A percentile compares a stretch with the other conserved stretches of the same genome.
Evolutionary conservation across 2,888 invertebrate species (phyloP).

Genomic region (Buathra laborator): DNA sequence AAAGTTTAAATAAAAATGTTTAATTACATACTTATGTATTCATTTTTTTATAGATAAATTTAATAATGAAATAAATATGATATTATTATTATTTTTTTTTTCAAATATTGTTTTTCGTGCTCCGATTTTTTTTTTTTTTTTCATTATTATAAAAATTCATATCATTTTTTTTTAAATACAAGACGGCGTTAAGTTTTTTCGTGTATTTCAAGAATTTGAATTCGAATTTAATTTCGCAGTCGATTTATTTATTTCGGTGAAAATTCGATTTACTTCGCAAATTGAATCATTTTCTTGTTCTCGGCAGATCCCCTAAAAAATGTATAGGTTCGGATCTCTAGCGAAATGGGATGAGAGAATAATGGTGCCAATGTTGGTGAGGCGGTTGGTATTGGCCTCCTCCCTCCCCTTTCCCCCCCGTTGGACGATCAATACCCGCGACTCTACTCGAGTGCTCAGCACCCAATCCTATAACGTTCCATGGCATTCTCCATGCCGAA

Average conservation of each 20-base stretch:
- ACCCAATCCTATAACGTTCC: constrained; percentile 21
- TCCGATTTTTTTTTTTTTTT: too few species aligned
- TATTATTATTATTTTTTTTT: too few species aligned
- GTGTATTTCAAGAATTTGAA: too few species aligned
- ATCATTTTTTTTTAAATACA: too few species aligned
- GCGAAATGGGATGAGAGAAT: constrained; percentile 23
- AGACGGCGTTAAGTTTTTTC: too few species aligned
- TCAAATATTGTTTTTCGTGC: too few species aligned
- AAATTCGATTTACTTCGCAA: background rate
- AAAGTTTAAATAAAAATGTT: too few species aligned
- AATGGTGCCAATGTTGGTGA: constrained; percentile 29
- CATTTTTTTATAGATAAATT: too few species aligned
- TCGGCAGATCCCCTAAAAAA: background rate
- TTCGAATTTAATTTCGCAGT: too few species aligned
- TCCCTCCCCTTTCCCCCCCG: background rate
- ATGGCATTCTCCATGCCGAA: constrained; percentile 12
- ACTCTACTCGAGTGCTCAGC: constrained; percentile 28
- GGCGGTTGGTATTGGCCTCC: constrained; percentile 16
- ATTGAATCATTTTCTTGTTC: background rate
- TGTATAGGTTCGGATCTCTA: background rate
- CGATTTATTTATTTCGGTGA: background rate
- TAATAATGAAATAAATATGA: too few species aligned
- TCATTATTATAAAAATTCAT: too few species aligned
- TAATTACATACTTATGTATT: too few species aligned
- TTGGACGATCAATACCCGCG: constrained; percentile 48